Evolutionary conservation across 2,888 invertebrate genomes (phyloP).

Genomic region (Smittia aterrima): DNA sequence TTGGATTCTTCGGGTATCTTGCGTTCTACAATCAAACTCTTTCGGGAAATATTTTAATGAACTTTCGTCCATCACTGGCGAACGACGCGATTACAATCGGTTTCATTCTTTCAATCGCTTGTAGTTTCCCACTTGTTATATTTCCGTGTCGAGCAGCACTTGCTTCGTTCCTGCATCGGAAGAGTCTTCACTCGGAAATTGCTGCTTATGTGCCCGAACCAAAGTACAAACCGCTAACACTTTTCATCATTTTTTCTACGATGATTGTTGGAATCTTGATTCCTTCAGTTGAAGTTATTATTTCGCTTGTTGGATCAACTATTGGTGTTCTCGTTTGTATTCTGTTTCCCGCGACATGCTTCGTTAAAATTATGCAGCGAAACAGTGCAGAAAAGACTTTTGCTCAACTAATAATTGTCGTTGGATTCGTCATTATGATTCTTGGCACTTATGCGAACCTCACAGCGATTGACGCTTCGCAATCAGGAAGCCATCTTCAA

Average conservation of each 20-base stretch:
- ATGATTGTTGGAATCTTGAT: slow-evolving; percentile 79
- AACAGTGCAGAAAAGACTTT: slow-evolving; percentile 77
- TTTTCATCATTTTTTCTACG: slow-evolving; percentile 72
- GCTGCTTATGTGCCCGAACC: slow-evolving; percentile 76
- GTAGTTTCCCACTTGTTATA: slow-evolving; percentile 94
- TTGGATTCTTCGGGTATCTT: slow-evolving; percentile 87
- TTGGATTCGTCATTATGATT: slow-evolving; percentile 85
- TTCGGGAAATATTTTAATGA: slow-evolving; percentile 87
- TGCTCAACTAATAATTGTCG: slow-evolving; percentile 78
- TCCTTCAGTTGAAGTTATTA: slow-evolving; percentile 91
- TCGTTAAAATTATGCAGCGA: slow-evolving; percentile 78
- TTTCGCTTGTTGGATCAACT: slow-evolving; percentile 92
- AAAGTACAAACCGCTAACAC: slow-evolving; percentile 80
- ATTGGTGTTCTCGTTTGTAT: slow-evolving; percentile 92
- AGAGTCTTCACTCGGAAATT: slow-evolving; percentile 69
- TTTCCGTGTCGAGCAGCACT: slow-evolving; percentile 94
- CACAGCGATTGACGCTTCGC: slow-evolving; percentile 67
- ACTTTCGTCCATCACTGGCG: slow-evolving; percentile 75
- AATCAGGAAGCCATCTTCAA: slow-evolving; percentile 50
- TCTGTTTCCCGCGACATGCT: slow-evolving; percentile 88
- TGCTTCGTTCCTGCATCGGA: slow-evolving; percentile 83
- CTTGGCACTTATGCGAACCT: slow-evolving; percentile 88
- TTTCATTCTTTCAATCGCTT: slow-evolving; percentile 90
- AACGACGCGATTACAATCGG: slow-evolving; percentile 91
- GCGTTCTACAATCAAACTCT: slow-evolving; percentile 79